phyloP scores from a whole-genome alignment of 2,113 vertebrate genomes.

The Xenopus borealis region DNA sequence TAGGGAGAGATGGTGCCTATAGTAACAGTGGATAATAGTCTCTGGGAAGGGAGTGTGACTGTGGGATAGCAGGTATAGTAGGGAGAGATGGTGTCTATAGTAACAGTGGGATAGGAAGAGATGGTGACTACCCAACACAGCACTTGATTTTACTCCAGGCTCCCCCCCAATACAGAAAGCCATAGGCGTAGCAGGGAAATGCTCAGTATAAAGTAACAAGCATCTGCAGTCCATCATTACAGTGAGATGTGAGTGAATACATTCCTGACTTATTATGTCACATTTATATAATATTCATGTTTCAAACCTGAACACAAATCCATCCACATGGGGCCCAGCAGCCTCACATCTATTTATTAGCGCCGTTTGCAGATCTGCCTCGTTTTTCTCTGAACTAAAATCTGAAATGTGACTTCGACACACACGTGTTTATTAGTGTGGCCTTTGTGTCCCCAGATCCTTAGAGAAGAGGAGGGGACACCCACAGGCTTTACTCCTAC shows the following conservation, averaged over 20 bases:
- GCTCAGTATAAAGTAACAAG: background rate
- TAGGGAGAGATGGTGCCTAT: too few relatives aligned
- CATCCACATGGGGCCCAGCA: conserved; percentile 1
- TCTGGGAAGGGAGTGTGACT: background rate
- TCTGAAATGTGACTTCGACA: conserved; percentile 19
- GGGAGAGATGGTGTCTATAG: background rate
- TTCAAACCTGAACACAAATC: conserved; percentile 20
- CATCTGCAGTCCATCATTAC: conserved; percentile 5
- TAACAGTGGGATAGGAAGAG: background rate
- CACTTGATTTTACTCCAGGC: too few relatives aligned
- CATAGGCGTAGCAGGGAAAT: background rate
- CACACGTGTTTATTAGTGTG: conserved; percentile 12
- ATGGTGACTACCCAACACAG: background rate
- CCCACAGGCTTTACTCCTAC: background rate
- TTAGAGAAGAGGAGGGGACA: background rate
- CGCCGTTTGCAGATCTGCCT: conserved; percentile 3
- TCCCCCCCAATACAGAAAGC: background rate
- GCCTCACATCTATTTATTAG: conserved; percentile 6
- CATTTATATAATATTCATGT: conserved; percentile 14
- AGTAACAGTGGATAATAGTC: too few relatives aligned
- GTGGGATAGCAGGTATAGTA: too few relatives aligned
- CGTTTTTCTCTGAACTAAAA: background rate
- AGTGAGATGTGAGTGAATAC: conserved; percentile 11
- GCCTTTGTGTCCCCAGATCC: background rate
- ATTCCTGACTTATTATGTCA: background rate